These are phyloP conservation scores for Pitta sordida DNA, from an alignment of 2,113 vertebrate species.

Conservation along the genomic window DNA sequence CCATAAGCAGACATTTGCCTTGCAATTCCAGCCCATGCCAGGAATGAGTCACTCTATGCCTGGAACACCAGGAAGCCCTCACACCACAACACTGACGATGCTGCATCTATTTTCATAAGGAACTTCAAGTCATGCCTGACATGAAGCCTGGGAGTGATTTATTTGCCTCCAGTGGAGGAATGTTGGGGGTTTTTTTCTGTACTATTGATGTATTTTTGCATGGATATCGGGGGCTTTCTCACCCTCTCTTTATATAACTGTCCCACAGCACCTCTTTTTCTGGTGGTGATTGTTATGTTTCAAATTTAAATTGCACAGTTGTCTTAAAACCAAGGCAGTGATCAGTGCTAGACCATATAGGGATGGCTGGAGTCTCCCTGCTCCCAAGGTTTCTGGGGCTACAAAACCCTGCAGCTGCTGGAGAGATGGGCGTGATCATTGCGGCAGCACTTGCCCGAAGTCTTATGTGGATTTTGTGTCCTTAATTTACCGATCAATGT, in stretches of 20 bases:
- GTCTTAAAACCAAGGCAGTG: no score
- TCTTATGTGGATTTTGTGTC: not conserved
- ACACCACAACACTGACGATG: accelerated
- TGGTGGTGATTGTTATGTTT: no score
- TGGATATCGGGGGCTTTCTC: accelerated
- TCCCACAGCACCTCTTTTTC: not conserved
- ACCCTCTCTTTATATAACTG: not conserved
- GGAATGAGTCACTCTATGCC: accelerated
- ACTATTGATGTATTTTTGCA: not conserved
- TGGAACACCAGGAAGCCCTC: not conserved
- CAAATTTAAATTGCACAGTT: no score
- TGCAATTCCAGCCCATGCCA: not conserved
- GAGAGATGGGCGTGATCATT: not conserved
- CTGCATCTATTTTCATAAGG: not conserved
- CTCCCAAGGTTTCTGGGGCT: not conserved
- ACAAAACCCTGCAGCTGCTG: not conserved
- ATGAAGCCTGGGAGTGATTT: not conserved
- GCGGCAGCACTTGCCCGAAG: not conserved
- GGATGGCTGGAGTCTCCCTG: not conserved
- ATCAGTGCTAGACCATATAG: not conserved
- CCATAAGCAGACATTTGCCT: not conserved
- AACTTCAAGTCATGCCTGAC: not conserved
- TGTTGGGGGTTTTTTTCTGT: not conserved
- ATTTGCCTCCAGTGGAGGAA: not conserved
- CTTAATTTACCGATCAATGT: not conserved